A percentile compares a stretch with the other conserved stretches of the same genome.
Conservation (phyloP, 2,888 invertebrate genomes). For the Allacma fusca region DNA sequence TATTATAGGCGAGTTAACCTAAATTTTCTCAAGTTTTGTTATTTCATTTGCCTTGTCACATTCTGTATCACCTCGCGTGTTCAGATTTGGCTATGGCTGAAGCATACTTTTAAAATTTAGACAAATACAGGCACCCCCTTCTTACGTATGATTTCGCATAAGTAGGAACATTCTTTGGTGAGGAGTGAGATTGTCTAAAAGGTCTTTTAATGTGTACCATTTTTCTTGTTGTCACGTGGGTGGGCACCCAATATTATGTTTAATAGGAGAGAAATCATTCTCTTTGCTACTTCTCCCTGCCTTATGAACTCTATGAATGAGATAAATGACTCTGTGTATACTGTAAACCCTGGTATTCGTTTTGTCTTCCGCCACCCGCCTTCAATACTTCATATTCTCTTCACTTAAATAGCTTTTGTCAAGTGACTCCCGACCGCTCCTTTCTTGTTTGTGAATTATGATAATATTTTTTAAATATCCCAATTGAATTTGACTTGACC, state of each 20-base stretch:
- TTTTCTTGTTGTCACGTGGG: slow-evolving; percentile 44
- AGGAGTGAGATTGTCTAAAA: slow-evolving; percentile 11
- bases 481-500: too few relatives aligned
- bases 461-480: too few relatives aligned
- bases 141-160: neutral
- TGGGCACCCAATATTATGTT: slow-evolving; percentile 41
- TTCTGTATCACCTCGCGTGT: too few relatives aligned
- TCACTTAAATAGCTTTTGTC: too few relatives aligned
- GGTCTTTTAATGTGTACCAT: slow-evolving; percentile 33
- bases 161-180: slow-evolving; percentile 14
- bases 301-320: slow-evolving; percentile 40
- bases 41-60: too few relatives aligned
- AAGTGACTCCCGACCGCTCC: too few relatives aligned
- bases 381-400: neutral
- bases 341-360: slow-evolving; percentile 12
- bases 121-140: too few relatives aligned
- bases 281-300: neutral
- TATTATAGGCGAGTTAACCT: too few relatives aligned
- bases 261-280: slow-evolving; percentile 37
- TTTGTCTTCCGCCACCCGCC: slow-evolving; percentile 28
- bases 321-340: slow-evolving; percentile 30
- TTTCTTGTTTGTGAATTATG: too few relatives aligned
- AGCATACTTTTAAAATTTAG: too few relatives aligned
- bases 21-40: too few relatives aligned
- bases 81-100: too few relatives aligned